A percentile compares a stretch with the other conserved stretches of the same genome.
Evolutionary conservation across 2,888 invertebrate species (phyloP).

Genomic region (Drosophila limbata): DNA sequence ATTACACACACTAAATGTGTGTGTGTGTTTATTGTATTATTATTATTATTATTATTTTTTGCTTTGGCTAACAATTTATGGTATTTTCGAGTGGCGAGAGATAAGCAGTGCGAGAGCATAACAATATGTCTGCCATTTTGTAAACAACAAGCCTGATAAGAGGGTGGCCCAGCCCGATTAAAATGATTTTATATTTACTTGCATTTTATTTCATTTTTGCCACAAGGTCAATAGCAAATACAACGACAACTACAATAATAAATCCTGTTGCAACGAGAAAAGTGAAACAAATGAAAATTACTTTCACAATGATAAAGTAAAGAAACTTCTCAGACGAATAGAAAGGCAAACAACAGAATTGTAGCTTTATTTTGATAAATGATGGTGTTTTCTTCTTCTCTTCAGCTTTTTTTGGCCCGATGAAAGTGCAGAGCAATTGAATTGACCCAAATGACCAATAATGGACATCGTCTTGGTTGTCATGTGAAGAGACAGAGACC

Average conservation of each 20-base stretch:
- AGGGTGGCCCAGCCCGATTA: constrained; percentile 20
- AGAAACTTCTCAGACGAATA: constrained; percentile 55
- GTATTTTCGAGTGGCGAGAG: constrained; percentile 62
- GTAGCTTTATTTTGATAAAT: constrained; percentile 25
- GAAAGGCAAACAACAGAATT: constrained; percentile 61
- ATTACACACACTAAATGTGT: constrained; percentile 18
- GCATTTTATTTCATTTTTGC: constrained; percentile 23
- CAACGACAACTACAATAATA: constrained; percentile 40
- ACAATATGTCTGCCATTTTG: constrained; percentile 71
- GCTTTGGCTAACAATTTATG: constrained; percentile 72
- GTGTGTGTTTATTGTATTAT: constrained; percentile 21
- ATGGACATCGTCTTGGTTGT: constrained; percentile 36
- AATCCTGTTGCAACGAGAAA: constrained; percentile 51
- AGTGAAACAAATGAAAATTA: constrained; percentile 47
- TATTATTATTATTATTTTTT: constrained; percentile 30
- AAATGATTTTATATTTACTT: constrained; percentile 28
- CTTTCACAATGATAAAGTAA: constrained; percentile 60
- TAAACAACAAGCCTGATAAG: constrained; percentile 69
- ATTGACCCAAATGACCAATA: constrained; percentile 79
- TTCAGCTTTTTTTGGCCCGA: constrained; percentile 48
- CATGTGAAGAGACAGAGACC: not conserved
- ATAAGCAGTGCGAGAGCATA: constrained; percentile 36
- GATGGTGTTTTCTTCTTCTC: constrained; percentile 13
- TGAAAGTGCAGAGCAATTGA: constrained; percentile 76
- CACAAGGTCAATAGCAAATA: constrained; percentile 64